Percentiles rank a stretch among this genome's conserved stretches.
These are phyloP conservation scores for Mastomys coucha DNA, from an alignment of 2,113 vertebrate species.

Conservation along the genomic window DNA sequence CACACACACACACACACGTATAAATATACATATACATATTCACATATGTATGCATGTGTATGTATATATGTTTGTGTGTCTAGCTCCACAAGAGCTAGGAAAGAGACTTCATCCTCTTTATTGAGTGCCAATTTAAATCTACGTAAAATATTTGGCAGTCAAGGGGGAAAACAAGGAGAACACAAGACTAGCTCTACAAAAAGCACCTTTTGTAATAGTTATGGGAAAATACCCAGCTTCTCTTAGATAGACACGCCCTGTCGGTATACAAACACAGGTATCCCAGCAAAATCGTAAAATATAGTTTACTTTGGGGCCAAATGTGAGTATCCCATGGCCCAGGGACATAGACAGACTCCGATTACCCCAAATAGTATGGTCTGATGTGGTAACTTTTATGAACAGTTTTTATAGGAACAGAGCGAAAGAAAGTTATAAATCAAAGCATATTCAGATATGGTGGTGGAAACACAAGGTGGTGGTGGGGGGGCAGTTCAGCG, in stretches of 20 bases:
- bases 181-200: background rate
- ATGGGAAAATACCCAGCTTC: background rate
- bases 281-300: background rate
- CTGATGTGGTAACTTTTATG: background rate
- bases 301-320: background rate
- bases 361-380: background rate
- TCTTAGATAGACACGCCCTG: background rate
- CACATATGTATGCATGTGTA: no score
- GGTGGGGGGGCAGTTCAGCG: background rate
- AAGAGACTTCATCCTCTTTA: slow-evolving; percentile 36
- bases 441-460: no score
- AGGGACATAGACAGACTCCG: background rate
- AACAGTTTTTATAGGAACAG: no score
- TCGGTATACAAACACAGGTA: background rate
- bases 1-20: background rate
- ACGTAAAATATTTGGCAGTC: background rate
- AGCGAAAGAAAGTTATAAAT: background rate
- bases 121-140: background rate
- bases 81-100: background rate
- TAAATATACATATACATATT: background rate
- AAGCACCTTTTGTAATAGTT: slow-evolving; percentile 30
- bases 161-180: slow-evolving; percentile 30
- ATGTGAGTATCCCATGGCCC: background rate
- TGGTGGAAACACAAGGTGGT: no score
- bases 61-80: background rate